phyloP scores from a whole-genome alignment of 2,797 vertebrate species.

The Sebastes taczanowskii region DNA sequence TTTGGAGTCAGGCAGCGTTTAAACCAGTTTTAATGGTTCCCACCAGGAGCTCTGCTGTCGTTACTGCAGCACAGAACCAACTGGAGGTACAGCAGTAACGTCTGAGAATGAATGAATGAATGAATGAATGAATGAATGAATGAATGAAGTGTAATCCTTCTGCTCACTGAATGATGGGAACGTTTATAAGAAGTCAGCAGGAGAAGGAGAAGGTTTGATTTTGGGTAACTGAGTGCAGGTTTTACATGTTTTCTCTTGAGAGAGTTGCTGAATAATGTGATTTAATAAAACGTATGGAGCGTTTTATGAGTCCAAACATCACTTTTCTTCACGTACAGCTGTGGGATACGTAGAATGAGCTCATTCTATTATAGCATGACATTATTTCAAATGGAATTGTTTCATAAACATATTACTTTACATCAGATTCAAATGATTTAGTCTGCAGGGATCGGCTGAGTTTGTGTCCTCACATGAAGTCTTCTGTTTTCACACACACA shows the following conservation, averaged over 20 bases:
- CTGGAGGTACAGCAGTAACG: neutral
- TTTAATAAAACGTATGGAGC: too few relatives aligned
- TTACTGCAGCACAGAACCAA: neutral
- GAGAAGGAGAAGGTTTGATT: neutral
- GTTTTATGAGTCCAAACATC: too few relatives aligned
- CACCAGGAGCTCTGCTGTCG: conserved; percentile 39
- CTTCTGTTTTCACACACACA: neutral
- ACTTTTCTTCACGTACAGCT: too few relatives aligned
- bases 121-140: too few relatives aligned
- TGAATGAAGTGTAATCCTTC: neutral
- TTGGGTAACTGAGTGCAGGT: neutral
- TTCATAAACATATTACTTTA: too few relatives aligned
- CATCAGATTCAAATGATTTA: too few relatives aligned
- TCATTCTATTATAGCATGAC: too few relatives aligned
- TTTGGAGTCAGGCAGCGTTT: conserved; percentile 46
- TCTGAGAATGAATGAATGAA: neutral
- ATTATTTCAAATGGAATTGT: too few relatives aligned
- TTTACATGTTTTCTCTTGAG: neutral
- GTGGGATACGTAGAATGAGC: too few relatives aligned
- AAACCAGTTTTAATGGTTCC: conserved; percentile 50
- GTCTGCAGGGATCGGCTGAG: neutral
- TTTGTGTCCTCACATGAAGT: neutral
- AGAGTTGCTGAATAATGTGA: too few relatives aligned
- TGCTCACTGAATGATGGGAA: neutral
- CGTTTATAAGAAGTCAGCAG: neutral